phyloP scores from a whole-genome alignment of 2,888 invertebrate species.

The Ochropacha duplaris region DNA sequence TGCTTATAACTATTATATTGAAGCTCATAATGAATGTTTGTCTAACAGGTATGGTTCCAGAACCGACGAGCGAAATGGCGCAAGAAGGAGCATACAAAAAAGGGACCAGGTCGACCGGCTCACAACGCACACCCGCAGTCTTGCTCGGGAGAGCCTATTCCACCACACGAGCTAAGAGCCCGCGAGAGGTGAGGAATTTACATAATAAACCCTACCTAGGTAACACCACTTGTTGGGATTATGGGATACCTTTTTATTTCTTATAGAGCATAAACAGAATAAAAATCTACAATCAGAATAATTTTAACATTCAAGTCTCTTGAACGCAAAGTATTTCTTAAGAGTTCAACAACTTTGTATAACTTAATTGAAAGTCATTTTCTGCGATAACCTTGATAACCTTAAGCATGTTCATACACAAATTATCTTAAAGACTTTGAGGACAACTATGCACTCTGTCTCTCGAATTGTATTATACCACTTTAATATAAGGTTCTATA shows the following conservation, averaged over 20 bases:
- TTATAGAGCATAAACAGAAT: not conserved
- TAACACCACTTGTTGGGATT: not conserved
- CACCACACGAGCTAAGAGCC: constrained; percentile 93
- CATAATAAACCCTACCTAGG: constrained; percentile 43
- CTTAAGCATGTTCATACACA: not conserved
- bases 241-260: no score
- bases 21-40: constrained; percentile 11
- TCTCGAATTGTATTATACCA: constrained; percentile 6
- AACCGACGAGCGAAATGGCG: constrained; percentile 99
- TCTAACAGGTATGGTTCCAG: constrained; percentile 98
- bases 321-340: not conserved
- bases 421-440: not conserved
- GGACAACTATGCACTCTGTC: not conserved
- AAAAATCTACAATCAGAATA: not conserved
- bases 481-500: constrained; percentile 69
- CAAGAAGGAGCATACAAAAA: constrained; percentile 99
- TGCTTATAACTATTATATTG: not conserved
- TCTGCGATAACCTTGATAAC: constrained; percentile 11
- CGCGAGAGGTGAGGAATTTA: constrained; percentile 87
- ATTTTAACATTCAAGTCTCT: no score
- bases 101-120: constrained; percentile 98
- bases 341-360: constrained; percentile 3
- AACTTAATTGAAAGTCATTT: constrained; percentile 9
- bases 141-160: constrained; percentile 98
- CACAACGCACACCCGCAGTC: constrained; percentile 99